A percentile compares a stretch with the other conserved stretches of the same genome.
phyloP scores from a whole-genome alignment of 2,797 vertebrate species.

The Pangasius djambal region DNA sequence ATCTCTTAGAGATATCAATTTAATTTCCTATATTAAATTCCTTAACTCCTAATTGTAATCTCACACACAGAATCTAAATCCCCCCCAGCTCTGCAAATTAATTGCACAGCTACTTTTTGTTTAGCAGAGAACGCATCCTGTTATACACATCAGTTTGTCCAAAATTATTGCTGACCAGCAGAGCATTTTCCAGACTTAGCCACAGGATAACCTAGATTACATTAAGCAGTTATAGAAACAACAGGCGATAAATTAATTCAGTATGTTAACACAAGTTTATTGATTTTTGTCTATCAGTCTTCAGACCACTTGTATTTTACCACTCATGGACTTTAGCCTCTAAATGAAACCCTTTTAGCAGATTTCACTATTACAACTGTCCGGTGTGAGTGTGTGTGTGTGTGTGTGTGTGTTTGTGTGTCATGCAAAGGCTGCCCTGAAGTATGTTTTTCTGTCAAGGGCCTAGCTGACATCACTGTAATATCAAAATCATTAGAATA shows the following conservation, averaged over 20 bases:
- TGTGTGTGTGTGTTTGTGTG: not conserved
- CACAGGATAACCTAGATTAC: not conserved
- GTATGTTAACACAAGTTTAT: not conserved
- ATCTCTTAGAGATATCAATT: not conserved
- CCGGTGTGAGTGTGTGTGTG: not conserved
- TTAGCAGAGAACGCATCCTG: not conserved
- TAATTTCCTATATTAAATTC: not conserved
- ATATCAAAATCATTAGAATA: conserved; percentile 28
- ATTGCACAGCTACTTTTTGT: not conserved
- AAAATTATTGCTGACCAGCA: not conserved
- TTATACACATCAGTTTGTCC: not conserved
- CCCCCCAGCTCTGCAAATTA: not conserved
- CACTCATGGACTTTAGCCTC: not conserved
- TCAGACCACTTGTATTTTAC: not conserved
- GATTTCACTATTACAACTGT: not conserved
- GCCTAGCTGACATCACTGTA: conserved; percentile 29
- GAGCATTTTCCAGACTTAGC: not conserved
- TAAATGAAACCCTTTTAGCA: not conserved
- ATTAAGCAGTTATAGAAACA: not conserved
- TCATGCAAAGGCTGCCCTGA: not conserved
- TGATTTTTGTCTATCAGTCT: not conserved
- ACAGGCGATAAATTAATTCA: not conserved
- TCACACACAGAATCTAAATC: not conserved
- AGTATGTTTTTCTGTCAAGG: conserved; percentile 12
- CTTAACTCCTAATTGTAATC: not conserved